Conservation (phyloP, 2,888 invertebrate species). For the Chloroclysta siterata region DNA sequence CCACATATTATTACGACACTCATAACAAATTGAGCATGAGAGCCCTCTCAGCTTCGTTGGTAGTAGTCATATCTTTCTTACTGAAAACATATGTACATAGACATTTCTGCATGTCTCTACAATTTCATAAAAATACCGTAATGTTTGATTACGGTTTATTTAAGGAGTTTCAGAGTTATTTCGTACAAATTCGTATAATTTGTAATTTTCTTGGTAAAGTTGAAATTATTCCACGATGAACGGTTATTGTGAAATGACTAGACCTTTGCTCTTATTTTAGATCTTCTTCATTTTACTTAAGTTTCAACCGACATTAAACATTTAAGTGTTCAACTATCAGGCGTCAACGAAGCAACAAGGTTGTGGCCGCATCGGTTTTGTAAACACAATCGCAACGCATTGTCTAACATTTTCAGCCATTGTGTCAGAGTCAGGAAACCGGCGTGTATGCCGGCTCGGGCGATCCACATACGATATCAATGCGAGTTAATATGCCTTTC, state of each 20-base stretch:
- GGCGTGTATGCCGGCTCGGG: slow-evolving; percentile 40
- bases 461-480: slow-evolving; percentile 31
- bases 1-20: too few species aligned
- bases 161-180: too few species aligned
- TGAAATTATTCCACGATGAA: background rate
- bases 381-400: slow-evolving; percentile 60
- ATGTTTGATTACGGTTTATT: background rate
- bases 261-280: too few species aligned
- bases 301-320: background rate
- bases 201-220: slow-evolving; percentile 10
- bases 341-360: slow-evolving; percentile 50
- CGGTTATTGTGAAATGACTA: too few species aligned
- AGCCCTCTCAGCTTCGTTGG: too few species aligned
- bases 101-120: background rate
- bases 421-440: slow-evolving; percentile 60
- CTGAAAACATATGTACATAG: too few species aligned
- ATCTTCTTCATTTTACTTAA: background rate
- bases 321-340: slow-evolving; percentile 8
- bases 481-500: slow-evolving; percentile 21
- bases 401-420: slow-evolving; percentile 59
- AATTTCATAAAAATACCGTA: background rate
- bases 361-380: slow-evolving; percentile 55
- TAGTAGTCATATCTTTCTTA: too few species aligned
- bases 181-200: background rate
- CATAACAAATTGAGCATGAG: too few species aligned